Conservation (phyloP, 2,797 vertebrate species). For the Coranthus polyacanthus region DNA sequence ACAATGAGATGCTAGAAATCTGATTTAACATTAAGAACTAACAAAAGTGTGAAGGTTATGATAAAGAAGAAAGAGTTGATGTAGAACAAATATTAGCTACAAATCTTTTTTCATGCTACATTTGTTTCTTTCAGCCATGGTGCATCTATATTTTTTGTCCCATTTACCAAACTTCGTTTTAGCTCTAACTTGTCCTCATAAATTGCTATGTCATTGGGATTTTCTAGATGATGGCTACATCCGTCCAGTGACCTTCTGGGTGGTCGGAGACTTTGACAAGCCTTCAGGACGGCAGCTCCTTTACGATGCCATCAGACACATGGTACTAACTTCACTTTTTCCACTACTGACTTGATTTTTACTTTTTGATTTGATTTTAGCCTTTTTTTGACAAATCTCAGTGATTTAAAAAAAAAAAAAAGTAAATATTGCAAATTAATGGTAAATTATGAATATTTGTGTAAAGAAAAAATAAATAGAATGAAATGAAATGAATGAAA, state of each 20-base stretch:
- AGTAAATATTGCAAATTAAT: too few relatives aligned
- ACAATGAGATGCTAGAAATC: slow-evolving; percentile 17
- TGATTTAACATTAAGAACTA: not conserved
- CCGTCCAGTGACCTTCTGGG: slow-evolving; percentile 97
- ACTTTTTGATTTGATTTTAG: too few relatives aligned
- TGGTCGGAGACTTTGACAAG: slow-evolving; percentile 96
- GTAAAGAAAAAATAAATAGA: too few relatives aligned
- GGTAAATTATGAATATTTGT: too few relatives aligned
- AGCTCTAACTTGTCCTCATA: not conserved
- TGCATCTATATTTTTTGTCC: not conserved
- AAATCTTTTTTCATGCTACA: not conserved
- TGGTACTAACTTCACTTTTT: slow-evolving; percentile 80
- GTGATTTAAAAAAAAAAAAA: too few relatives aligned
- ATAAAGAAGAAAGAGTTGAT: not conserved
- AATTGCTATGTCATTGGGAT: slow-evolving; percentile 12
- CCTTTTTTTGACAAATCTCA: too few relatives aligned
- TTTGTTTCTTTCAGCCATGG: slow-evolving; percentile 8
- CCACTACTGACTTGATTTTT: too few relatives aligned
- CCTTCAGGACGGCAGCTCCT: slow-evolving; percentile 93
- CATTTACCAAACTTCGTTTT: slow-evolving; percentile 1
- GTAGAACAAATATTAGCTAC: not conserved
- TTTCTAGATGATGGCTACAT: slow-evolving; percentile 92
- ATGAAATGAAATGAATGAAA: too few relatives aligned
- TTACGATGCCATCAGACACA: slow-evolving; percentile 97
- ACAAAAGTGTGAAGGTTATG: not conserved